Percentiles rank a stretch among this genome's conserved stretches.
Evolutionary conservation across 2,888 invertebrate species (phyloP).

Genomic region (Osmoderma eremita): DNA sequence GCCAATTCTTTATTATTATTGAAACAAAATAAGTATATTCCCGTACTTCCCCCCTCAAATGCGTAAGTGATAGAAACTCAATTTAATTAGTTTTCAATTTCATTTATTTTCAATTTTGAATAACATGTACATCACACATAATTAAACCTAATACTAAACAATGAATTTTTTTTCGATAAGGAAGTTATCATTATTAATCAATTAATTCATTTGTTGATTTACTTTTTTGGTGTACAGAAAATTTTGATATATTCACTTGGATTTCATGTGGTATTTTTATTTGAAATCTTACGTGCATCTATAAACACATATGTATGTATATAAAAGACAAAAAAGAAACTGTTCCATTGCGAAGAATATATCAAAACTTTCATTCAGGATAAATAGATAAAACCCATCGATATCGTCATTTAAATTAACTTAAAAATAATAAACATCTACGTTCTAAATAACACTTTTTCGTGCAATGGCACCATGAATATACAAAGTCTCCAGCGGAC

Average conservation of each 20-base stretch:
- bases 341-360: conserved; percentile 51
- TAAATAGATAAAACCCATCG: conserved; percentile 41
- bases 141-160: conserved; percentile 60
- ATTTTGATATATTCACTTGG: conserved; percentile 59
- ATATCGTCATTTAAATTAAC: conserved; percentile 43
- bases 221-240: conserved; percentile 59
- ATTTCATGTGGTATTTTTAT: conserved; percentile 23
- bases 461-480: conserved; percentile 61
- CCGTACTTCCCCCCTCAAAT: conserved; percentile 22
- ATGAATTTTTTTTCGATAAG: conserved; percentile 44
- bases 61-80: conserved; percentile 48
- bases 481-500: conserved; percentile 59
- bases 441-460: conserved; percentile 59
- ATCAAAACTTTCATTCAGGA: conserved; percentile 59
- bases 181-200: conserved; percentile 41
- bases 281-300: no score
- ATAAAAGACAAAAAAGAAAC: not conserved
- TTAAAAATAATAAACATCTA: conserved; percentile 60
- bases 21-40: conserved; percentile 24
- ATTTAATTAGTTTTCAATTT: conserved; percentile 50
- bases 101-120: conserved; percentile 65
- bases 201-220: conserved; percentile 25
- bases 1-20: conserved; percentile 44
- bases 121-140: conserved; percentile 66
- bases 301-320: conserved; percentile 2